These are phyloP conservation scores for Acanthiza pusilla DNA, from an alignment of 2,797 vertebrate species.

Conservation along the genomic window DNA sequence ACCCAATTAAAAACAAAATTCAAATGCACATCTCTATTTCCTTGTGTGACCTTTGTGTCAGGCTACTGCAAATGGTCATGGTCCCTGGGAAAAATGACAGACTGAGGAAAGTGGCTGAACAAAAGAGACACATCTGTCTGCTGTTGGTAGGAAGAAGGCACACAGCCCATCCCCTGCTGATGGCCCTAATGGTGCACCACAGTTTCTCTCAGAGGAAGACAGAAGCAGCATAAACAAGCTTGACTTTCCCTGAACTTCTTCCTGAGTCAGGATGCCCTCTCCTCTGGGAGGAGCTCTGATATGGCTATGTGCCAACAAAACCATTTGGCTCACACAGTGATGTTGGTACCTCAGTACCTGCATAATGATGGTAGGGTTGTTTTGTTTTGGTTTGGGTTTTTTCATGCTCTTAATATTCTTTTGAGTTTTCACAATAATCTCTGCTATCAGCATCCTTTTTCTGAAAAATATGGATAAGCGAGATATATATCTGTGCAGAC, in stretches of 20 bases:
- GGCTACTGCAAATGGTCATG: neutral
- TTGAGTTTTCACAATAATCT: neutral
- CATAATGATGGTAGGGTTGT: neutral
- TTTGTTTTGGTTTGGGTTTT: neutral
- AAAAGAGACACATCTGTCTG: conserved; percentile 26
- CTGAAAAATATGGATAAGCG: neutral
- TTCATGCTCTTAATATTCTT: neutral
- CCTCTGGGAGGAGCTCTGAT: neutral
- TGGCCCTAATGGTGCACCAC: neutral
- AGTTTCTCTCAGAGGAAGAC: neutral
- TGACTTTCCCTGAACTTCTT: neutral
- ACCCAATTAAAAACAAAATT: conserved; percentile 27
- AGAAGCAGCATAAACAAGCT: neutral
- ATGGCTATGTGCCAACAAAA: neutral
- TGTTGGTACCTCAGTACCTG: neutral
- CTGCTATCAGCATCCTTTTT: neutral
- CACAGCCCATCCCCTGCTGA: neutral
- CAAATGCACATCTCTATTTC: neutral
- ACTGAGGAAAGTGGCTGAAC: conserved; percentile 11
- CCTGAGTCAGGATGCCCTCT: neutral
- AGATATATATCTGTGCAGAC: neutral
- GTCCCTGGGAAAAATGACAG: conserved; percentile 23
- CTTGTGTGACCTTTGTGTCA: neutral
- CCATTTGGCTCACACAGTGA: neutral
- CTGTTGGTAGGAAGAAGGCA: neutral